Base-by-base conservation (phyloP, 2,113 vertebrate species). In the Martes martes region DNA sequence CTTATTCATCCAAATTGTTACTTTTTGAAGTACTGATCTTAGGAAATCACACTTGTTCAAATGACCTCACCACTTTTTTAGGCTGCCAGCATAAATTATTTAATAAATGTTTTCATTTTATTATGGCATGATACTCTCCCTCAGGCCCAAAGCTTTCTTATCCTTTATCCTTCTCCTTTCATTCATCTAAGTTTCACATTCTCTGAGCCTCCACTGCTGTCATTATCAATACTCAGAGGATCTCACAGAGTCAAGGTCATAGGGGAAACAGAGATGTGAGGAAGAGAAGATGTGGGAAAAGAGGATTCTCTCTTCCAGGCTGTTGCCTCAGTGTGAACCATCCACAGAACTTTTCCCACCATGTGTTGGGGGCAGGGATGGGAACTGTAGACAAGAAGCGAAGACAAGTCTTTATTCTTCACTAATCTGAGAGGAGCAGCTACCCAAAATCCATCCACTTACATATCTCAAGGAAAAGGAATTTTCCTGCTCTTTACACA, bases 71-170 rank as follows among this genome's bases (percentile, higher is more conserved):
- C n/a, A 76, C 42, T 69, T 82, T 74, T 88, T 57, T 61, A 94
- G 93, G 57, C 36, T 89, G 65, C 63, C 21, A 81, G 86, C 31
- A 63, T 57, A 82, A 55, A 95, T 45, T n/a, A 65, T 82, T 85
- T 85, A 95, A 69, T 55, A 93, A 96, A 88, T 47, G 8, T 59
- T 91, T 94, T 87, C 83, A 57, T 76, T 94, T 96, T 92, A 83
- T 84, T 26, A 92, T 57, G 47, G 84, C 39, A 79, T 6, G 24
- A 47, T 87, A 73, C 36, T 78, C 57, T 13, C 81, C 52, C 74
- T 88, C 14, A 52, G 57, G 55, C 28, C 69, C 82, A 81, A 61
- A 96, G 65, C 57, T 95, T 36, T 83, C 67, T 52, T 6, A 89
- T 16, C 39, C 69, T 87, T 90, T 86, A 71, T 33, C 16, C 21